Evolutionary conservation across 35 echinoderm and acorn worm species (phyloP).

Genomic region (Ophiothrix spiculata): DNA sequence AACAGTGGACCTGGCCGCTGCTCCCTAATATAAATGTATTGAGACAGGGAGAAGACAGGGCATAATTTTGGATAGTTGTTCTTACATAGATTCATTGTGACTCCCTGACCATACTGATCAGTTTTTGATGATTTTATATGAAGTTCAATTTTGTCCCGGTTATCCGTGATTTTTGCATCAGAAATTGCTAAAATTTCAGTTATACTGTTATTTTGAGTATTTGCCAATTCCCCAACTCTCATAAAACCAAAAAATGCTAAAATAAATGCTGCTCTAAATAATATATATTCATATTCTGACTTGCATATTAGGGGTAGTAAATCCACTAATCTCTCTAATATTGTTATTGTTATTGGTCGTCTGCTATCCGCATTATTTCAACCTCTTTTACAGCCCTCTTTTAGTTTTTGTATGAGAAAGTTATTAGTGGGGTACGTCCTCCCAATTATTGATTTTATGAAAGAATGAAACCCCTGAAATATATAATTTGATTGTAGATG

Average conservation of each 20-base stretch:
- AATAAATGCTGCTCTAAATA: neutral
- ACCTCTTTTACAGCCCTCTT: neutral
- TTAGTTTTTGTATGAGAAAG: neutral
- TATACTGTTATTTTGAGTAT: neutral
- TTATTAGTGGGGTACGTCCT: neutral
- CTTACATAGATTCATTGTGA: too few relatives aligned
- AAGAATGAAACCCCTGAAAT: neutral
- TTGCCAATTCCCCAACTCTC: neutral
- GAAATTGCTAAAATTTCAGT: neutral
- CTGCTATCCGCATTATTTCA: neutral
- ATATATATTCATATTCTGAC: neutral
- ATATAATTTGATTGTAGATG: neutral
- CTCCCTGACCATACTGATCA: too few relatives aligned
- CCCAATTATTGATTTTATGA: neutral
- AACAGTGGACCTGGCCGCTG: neutral
- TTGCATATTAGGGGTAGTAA: neutral
- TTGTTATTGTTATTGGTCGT: neutral
- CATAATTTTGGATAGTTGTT: too few relatives aligned
- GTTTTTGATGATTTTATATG: too few relatives aligned
- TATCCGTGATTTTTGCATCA: too few relatives aligned
- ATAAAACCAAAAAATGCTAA: neutral
- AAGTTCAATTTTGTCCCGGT: too few relatives aligned
- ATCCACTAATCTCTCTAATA: neutral
- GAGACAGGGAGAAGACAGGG: neutral
- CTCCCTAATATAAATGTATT: neutral